phyloP scores from a whole-genome alignment of 37 sponge, comb jelly and placozoan species.

The Eunapius fragilis region DNA sequence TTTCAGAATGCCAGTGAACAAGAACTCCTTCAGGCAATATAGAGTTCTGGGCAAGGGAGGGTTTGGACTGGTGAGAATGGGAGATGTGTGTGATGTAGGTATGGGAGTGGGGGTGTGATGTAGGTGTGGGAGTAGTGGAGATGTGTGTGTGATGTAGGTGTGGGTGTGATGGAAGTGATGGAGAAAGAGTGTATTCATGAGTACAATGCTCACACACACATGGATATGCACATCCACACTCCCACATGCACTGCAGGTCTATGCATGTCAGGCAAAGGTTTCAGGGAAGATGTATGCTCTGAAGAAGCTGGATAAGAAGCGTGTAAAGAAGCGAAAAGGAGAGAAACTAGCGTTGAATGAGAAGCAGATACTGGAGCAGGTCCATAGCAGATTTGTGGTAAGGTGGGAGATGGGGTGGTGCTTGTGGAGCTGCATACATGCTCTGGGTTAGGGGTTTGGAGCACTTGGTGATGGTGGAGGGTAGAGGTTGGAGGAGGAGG shows the following conservation, averaged over 20 bases:
- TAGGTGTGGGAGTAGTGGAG: not conserved
- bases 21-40: conserved; percentile 89
- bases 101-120: not conserved
- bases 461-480: too few relatives aligned
- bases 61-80: conserved; percentile 83
- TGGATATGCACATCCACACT: not conserved
- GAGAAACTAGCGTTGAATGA: conserved; percentile 97
- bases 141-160: not conserved
- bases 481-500: too few relatives aligned
- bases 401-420: conserved; percentile 3
- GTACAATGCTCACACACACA: too few relatives aligned
- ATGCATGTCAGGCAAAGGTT: conserved; percentile 81
- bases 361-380: conserved; percentile 88
- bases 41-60: conserved; percentile 98
- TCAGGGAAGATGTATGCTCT: conserved; percentile 99
- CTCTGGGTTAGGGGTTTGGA: too few relatives aligned
- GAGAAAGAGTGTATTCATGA: not conserved
- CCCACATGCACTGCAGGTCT: conserved; percentile 36
- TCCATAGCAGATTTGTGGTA: conserved; percentile 95
- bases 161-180: too few relatives aligned
- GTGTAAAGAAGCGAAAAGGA: conserved; percentile 96
- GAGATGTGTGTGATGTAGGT: not conserved
- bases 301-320: conserved; percentile 98
- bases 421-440: not conserved
- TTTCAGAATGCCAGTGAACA: conserved; percentile 82